These are phyloP conservation scores for Drosophila tanythrix DNA, from an alignment of 2,888 invertebrate genomes.

Conservation along the genomic window DNA sequence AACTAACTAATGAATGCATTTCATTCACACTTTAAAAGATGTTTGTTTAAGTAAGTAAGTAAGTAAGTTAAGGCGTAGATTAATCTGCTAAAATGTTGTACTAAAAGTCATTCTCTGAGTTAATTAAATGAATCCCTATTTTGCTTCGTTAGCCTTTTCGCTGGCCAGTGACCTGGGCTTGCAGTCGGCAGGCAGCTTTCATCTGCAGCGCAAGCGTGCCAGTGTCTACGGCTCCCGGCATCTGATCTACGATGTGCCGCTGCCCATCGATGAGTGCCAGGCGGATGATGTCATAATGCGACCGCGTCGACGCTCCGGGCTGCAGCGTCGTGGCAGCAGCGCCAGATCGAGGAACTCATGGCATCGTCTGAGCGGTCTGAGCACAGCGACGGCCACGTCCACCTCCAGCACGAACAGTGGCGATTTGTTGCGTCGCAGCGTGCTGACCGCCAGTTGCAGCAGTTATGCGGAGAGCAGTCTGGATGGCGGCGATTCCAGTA, in stretches of 20 bases:
- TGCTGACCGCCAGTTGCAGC: conserved; percentile 75
- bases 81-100: not conserved
- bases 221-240: conserved; percentile 87
- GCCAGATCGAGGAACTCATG: conserved; percentile 63
- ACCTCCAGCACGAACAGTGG: conserved; percentile 69
- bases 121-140: not conserved
- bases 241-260: conserved; percentile 87
- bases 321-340: conserved; percentile 60
- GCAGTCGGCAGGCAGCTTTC: conserved; percentile 59
- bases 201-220: conserved; percentile 85
- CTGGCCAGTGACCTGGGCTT: conserved; percentile 46
- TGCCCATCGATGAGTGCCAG: conserved; percentile 87
- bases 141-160: conserved; percentile 22
- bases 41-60: not conserved
- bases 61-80: not conserved
- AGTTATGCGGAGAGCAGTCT: conserved; percentile 73
- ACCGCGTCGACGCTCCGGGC: conserved; percentile 68
- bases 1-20: not conserved
- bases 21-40: not conserved
- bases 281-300: conserved; percentile 85
- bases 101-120: not conserved
- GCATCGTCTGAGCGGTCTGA: conserved; percentile 76
- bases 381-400: conserved; percentile 73
- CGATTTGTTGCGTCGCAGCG: conserved; percentile 74
- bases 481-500: conserved; percentile 55